These are phyloP conservation scores for Lacerta viridis DNA, from an alignment of 2,797 vertebrate genomes.

Conservation along the genomic window DNA sequence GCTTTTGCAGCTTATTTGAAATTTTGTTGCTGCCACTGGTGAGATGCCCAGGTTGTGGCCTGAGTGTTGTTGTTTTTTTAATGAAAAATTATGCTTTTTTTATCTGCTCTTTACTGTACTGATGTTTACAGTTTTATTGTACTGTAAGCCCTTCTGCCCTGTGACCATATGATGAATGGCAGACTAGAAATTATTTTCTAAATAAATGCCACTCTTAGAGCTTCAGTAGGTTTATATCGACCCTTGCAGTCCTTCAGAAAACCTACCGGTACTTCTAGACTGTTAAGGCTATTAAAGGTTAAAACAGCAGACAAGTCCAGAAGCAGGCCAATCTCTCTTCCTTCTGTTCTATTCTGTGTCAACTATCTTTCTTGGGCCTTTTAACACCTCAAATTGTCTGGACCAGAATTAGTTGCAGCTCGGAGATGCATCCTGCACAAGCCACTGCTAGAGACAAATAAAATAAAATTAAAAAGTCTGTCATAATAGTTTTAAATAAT, in stretches of 20 bases:
- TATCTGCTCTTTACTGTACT: no score
- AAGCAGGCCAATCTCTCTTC: neutral
- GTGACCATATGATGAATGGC: no score
- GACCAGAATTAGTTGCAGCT: neutral
- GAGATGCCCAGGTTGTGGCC: no score
- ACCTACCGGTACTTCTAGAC: neutral
- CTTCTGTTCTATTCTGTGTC: neutral
- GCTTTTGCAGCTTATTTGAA: no score
- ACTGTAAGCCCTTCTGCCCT: no score
- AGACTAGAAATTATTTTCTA: no score
- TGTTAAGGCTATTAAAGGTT: neutral
- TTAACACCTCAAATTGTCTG: neutral
- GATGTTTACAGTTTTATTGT: no score
- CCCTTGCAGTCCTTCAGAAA: neutral
- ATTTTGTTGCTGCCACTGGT: no score
- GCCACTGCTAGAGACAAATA: neutral
- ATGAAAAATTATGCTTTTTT: no score
- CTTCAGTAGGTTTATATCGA: neutral
- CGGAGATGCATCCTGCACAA: neutral
- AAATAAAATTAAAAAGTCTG: neutral
- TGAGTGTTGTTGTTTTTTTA: no score
- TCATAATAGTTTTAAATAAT: constrained; percentile 37
- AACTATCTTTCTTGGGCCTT: neutral
- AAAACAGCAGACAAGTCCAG: neutral
- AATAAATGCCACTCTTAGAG: neutral